phyloP scores from a whole-genome alignment of 2,797 vertebrate genomes.

The Chromis chromis region DNA sequence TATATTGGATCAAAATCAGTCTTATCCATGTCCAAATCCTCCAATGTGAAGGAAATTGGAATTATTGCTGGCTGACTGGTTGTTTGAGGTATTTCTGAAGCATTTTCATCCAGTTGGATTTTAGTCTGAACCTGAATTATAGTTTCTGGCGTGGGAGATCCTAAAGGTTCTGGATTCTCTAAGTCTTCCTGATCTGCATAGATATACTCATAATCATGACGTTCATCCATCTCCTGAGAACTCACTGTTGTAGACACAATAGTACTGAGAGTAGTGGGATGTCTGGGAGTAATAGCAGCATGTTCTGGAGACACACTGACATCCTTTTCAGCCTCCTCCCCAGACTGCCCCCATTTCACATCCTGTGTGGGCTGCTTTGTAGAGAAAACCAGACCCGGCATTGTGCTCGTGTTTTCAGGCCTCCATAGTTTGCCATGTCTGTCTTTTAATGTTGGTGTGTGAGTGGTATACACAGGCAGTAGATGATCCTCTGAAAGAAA shows the following conservation, averaged over 20 bases:
- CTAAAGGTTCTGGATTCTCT: slow-evolving; percentile 29
- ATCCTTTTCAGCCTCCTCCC: slow-evolving; percentile 20
- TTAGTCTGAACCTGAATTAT: slow-evolving; percentile 45
- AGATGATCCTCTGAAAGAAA: slow-evolving; percentile 82
- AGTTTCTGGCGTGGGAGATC: slow-evolving; percentile 22
- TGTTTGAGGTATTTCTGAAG: slow-evolving; percentile 54
- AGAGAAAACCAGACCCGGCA: slow-evolving; percentile 32
- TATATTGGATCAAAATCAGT: slow-evolving; percentile 20
- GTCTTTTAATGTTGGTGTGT: slow-evolving; percentile 40
- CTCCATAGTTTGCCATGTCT: slow-evolving; percentile 10
- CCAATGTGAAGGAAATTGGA: slow-evolving; percentile 21
- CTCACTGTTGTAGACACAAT: background rate
- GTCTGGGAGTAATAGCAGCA: slow-evolving; percentile 6
- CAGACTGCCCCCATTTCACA: slow-evolving; percentile 31
- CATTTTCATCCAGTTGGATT: slow-evolving; percentile 31
- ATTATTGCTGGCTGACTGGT: slow-evolving; percentile 23
- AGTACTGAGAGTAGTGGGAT: slow-evolving; percentile 7
- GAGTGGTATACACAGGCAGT: slow-evolving; percentile 76
- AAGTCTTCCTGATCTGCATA: slow-evolving; percentile 33
- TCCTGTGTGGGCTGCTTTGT: slow-evolving; percentile 44
- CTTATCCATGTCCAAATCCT: slow-evolving; percentile 35
- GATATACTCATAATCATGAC: slow-evolving; percentile 33
- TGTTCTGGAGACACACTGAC: slow-evolving; percentile 32
- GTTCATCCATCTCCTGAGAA: background rate
- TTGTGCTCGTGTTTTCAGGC: slow-evolving; percentile 46